These are phyloP conservation scores for Tachysurus vachellii DNA, from an alignment of 2,113 vertebrate species.

Conservation along the genomic window DNA sequence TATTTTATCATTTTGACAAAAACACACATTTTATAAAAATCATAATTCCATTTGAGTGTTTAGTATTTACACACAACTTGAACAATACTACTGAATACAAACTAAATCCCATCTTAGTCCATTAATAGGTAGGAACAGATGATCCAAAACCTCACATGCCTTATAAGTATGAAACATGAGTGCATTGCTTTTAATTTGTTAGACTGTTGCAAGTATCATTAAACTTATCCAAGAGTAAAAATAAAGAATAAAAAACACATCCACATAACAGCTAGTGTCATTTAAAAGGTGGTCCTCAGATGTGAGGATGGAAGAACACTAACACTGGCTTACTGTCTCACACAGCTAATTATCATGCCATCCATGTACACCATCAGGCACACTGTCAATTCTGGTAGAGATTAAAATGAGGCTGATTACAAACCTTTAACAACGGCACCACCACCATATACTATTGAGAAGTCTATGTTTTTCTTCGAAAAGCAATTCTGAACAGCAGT, in stretches of 20 bases:
- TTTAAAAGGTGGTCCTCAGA: conserved; percentile 36
- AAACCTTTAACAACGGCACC: not conserved
- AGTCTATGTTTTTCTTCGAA: not conserved
- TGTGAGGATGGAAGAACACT: not conserved
- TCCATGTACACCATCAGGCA: conserved; percentile 15
- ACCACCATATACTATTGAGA: not conserved
- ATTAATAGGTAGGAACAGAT: not conserved
- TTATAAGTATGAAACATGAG: not conserved
- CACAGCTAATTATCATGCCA: conserved; percentile 47
- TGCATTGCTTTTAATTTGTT: not conserved
- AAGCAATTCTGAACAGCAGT: not conserved
- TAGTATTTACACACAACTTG: not conserved
- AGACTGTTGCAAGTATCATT: not conserved
- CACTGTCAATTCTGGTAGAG: not conserved
- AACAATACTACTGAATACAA: not conserved
- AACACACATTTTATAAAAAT: not conserved
- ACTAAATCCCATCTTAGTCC: not conserved
- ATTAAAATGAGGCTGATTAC: not conserved
- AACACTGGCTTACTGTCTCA: conserved; percentile 43
- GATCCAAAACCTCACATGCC: not conserved
- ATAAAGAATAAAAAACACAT: conserved; percentile 3
- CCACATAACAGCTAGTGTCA: conserved; percentile 22
- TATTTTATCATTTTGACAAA: not conserved
- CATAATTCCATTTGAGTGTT: not conserved
- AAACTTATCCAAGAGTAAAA: not conserved